Base-by-base conservation (phyloP, 2,888 invertebrate genomes). In the Zeuzera pyrina region DNA sequence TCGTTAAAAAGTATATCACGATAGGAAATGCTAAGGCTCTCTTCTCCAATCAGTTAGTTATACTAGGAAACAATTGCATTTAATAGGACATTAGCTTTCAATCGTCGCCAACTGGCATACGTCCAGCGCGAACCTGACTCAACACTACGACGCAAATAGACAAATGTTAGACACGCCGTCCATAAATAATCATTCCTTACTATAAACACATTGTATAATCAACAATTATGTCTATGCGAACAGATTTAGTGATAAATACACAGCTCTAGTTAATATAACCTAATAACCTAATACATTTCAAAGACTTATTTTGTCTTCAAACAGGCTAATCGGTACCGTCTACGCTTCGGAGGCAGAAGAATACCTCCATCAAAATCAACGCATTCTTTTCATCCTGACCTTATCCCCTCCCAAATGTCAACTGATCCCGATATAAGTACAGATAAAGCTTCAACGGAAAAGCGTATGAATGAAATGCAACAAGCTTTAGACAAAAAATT, bases 301-400 rank as follows among this genome's bases (percentile, higher is more conserved):
- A n/a, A n/a, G n/a, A n/a, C n/a, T n/a, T n/a, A n/a, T 59, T 52
- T 72, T 78, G 57, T 81, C 55, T 78, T 62, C 54, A 57, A 68
- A 77, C 83, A 84, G 84, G 84, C 84, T 47, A 68, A 64, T 67
- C 73, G 76, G 57, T 79, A 79, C 61, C 77, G 78, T 43, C 71
- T 70, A 46, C 71, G 73, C 56, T 67, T 57, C 63, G 67, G 70
- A 51, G 65, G 69, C 57, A 67, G 70, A 66, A 70, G 70, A 55
- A 58, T 69, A 37, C 67, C 63, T 45, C 52, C 63, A 31, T 57
- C 64, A 38, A 67, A 68, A 47, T 42, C 58, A 37, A 49, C 65
- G 30, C 63, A 59, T 47, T 52, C 65, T 35, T 51, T 62, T 40
- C 60, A 57, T 43, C 71, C 70, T 35, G 74, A 78, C 52, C 65